Percentiles rank a stretch among this genome's conserved stretches.
Conservation (phyloP, 2,797 vertebrate genomes). For the Sebastes steindachneri region DNA sequence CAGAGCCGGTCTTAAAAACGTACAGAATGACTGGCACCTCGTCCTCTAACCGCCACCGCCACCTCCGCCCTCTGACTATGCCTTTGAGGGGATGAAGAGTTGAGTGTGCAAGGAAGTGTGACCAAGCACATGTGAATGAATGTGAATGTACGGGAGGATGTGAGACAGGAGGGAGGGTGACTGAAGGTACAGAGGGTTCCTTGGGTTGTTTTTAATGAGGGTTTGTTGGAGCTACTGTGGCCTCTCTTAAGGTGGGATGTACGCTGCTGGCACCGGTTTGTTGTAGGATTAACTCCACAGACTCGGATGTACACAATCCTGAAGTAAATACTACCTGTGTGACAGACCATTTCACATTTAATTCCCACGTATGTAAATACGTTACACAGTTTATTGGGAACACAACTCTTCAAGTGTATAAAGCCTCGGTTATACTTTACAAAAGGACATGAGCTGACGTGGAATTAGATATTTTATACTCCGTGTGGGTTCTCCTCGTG, state of each 20-base stretch:
- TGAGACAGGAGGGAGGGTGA: neutral
- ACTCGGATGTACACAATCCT: constrained; percentile 7
- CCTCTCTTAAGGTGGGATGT: constrained; percentile 29
- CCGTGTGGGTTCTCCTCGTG: too few relatives aligned
- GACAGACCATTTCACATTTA: too few relatives aligned
- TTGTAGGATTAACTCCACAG: neutral
- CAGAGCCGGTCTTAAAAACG: constrained; percentile 22
- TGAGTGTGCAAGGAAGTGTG: constrained; percentile 36
- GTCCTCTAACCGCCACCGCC: neutral
- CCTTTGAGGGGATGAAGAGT: constrained; percentile 56
- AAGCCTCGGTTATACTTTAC: too few relatives aligned
- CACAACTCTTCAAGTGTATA: too few relatives aligned
- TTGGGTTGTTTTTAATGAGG: constrained; percentile 34
- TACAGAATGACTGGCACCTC: constrained; percentile 39
- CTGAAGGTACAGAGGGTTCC: constrained; percentile 8
- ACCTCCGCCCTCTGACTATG: neutral
- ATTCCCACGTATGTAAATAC: too few relatives aligned
- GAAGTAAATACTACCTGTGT: neutral
- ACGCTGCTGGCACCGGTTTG: neutral
- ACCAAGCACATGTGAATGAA: constrained; percentile 26
- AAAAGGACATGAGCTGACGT: too few relatives aligned
- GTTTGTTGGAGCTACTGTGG: constrained; percentile 8
- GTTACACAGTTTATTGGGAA: rapidly evolving
- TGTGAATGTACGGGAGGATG: neutral
- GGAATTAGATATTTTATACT: too few relatives aligned